Base-by-base conservation (phyloP, 2,797 vertebrate species). In the Malacoctenus gilli region DNA sequence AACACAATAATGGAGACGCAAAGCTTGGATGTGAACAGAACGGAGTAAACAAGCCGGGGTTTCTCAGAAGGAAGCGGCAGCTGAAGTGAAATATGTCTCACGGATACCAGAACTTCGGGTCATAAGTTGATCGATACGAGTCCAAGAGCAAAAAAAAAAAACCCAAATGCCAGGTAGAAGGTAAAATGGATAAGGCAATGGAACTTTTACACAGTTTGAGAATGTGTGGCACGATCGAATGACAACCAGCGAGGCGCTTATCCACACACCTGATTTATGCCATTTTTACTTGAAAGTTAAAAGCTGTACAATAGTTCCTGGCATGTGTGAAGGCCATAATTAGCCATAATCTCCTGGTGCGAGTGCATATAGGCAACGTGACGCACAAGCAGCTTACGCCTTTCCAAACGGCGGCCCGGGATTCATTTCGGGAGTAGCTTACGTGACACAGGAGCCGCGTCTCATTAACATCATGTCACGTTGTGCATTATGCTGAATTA, bases 11-110 rank as follows among this genome's bases (percentile, higher is more conserved):
- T 10, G n/a, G n/a, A n/a, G n/a, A n/a, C n/a, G n/a, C n/a, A n/a
- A n/a, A n/a, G n/a, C n/a, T n/a, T n/a, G n/a, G n/a, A n/a, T n/a
- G n/a, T n/a, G n/a, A n/a, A n/a, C n/a, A n/a, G n/a, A n/a, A 39
- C 1, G 3, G 8, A n/a, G 15, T 36, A 48, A 40, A 40, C 31
- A 34, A 55, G 47, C 12, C 39, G 37, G 25, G n/a, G 36, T 53
- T 37, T 70, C 68, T n/a, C 43, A 78, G 66, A 75, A 63, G 66
- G 50, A 67, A 74, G 40, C 65, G 34, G 25, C 48, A 58, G 64
- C 16, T n/a, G 14, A 54, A 57, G 51, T 70, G 37, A 68, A 63
- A 65, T 76, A n/a, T 78, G 46, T 64, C 62, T 23, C 23, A 38
- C 19, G 38, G 55, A 30, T 22, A 40, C 21, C 49, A 20, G 38